Base-by-base conservation (phyloP, 2,888 invertebrate genomes). In the Timandra comae region DNA sequence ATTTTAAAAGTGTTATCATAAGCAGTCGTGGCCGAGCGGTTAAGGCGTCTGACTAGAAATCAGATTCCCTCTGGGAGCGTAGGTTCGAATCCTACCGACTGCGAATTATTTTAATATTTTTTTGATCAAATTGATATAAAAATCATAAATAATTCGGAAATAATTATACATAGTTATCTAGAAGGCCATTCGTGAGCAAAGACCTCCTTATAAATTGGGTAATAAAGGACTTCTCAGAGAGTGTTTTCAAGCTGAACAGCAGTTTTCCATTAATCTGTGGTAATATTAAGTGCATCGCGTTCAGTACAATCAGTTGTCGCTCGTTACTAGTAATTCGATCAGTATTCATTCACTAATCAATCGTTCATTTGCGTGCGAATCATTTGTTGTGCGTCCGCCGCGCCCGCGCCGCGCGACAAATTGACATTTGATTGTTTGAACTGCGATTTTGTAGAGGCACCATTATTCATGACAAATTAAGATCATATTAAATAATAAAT, bases 1-100 rank as follows among this genome's bases (percentile, higher is more conserved):
- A 16, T 16, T 16, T 16, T 16, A 16, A 16, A 16, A 6, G 1
- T 16, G 6, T 1, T 1, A n/a, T 16, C 16, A 6, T 6, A 16
- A 16, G 91, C 90, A 90, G 91, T 90, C 91, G 90, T 91, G 91
- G 91, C 91, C 91, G 91, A 92, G 91, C 90, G 92, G 91, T 92
- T 92, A 92, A 91, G 91, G 91, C 91, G 92, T 91, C 91, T 91
- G 92, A 92, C 91, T 92, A 90, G 91, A 91, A 92, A 91, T 92
- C 91, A 91, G 91, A 91, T 92, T 92, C 91, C 91, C 91, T 91
- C 91, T 92, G 91, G 91, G 91, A 91, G 92, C 92, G 91, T 91
- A 92, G 91, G 92, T 92, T 92, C 92, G 92, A 92, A 90, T 92
- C 92, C 91, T 92, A 91, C 91, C 91, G 91, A 90, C 91, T 91